Percentiles rank a stretch among this genome's conserved stretches.
Evolutionary conservation across 1,140 invertebrate species (phyloP).

Genomic region (Zaprionus capensis): DNA sequence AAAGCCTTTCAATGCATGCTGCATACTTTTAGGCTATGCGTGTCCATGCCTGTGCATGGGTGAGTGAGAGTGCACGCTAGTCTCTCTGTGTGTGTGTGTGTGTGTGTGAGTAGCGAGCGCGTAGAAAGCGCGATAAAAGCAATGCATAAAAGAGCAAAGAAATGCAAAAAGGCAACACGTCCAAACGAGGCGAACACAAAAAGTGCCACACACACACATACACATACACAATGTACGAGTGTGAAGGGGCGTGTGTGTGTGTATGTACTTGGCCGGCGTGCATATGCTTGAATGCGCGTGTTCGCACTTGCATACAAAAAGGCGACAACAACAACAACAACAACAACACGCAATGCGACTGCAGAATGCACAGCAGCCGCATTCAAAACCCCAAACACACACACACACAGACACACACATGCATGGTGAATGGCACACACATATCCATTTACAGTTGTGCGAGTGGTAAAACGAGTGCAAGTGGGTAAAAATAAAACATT

Average conservation of each 20-base stretch:
- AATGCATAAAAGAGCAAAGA: conserved; percentile 74
- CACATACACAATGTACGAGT: conserved; percentile 9
- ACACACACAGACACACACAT: conserved; percentile 16
- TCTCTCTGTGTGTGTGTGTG: conserved; percentile 19
- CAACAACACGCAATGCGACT: conserved; percentile 34
- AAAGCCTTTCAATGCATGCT: conserved; percentile 76
- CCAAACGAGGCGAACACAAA: conserved; percentile 63
- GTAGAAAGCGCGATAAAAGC: conserved; percentile 81
- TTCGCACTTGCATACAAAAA: conserved; percentile 77
- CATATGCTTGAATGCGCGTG: conserved; percentile 82
- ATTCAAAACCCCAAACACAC: conserved; percentile 53
- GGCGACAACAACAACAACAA: conserved; percentile 29
- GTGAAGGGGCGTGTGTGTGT: conserved; percentile 7
- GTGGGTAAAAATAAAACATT: conserved; percentile 82
- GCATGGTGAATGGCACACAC: neutral
- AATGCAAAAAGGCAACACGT: conserved; percentile 74
- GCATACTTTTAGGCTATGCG: conserved; percentile 76
- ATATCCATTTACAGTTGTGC: conserved; percentile 11
- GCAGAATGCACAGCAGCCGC: conserved; percentile 69
- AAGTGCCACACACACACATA: conserved; percentile 39
- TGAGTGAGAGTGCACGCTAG: conserved; percentile 11
- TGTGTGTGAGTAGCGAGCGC: conserved; percentile 34
- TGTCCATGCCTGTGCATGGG: conserved; percentile 23
- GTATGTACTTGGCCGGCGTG: conserved; percentile 49
- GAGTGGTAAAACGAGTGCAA: conserved; percentile 70